Evolutionary conservation across 2,888 invertebrate species (phyloP).

Genomic region (Drosophila differens): DNA sequence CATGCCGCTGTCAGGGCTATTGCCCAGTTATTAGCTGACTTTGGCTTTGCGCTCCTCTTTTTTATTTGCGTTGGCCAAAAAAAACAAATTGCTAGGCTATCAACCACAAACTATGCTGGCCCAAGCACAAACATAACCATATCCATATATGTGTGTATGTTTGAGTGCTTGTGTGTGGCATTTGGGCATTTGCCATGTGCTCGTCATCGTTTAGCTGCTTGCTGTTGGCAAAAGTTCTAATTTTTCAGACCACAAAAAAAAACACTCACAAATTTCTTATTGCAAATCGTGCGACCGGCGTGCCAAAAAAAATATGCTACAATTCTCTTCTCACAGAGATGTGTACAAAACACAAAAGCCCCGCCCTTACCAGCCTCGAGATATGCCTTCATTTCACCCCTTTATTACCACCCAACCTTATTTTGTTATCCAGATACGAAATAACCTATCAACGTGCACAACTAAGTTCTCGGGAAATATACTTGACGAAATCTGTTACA

Average conservation of each 20-base stretch:
- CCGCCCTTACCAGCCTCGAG: neutral
- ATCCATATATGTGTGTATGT: conserved; percentile 20
- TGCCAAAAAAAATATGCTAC: conserved; percentile 73
- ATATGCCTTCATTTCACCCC: neutral
- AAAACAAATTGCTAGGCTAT: conserved; percentile 75
- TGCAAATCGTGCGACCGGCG: conserved; percentile 70
- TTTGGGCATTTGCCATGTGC: conserved; percentile 68
- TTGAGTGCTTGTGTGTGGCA: conserved; percentile 26
- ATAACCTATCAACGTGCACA: conserved; percentile 18
- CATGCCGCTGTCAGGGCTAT: conserved; percentile 37
- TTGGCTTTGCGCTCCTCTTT: conserved; percentile 24
- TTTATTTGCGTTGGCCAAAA: conserved; percentile 36
- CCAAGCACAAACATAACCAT: conserved; percentile 43
- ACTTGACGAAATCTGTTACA: neutral
- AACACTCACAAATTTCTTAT: conserved; percentile 68
- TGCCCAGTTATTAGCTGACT: conserved; percentile 71
- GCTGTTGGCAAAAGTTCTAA: conserved; percentile 76
- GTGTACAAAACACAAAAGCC: neutral
- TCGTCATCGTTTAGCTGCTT: conserved; percentile 54
- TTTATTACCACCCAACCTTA: neutral
- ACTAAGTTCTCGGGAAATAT: neutral
- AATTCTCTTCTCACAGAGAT: conserved; percentile 30
- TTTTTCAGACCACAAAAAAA: conserved; percentile 75
- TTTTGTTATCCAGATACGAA: conserved; percentile 11
- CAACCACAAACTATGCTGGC: conserved; percentile 75